Evolutionary conservation across 2,113 vertebrate species (phyloP), one percentile per base, ranked within the genome.

Genomic region (Paracanthobrama guichenoti): DNA sequence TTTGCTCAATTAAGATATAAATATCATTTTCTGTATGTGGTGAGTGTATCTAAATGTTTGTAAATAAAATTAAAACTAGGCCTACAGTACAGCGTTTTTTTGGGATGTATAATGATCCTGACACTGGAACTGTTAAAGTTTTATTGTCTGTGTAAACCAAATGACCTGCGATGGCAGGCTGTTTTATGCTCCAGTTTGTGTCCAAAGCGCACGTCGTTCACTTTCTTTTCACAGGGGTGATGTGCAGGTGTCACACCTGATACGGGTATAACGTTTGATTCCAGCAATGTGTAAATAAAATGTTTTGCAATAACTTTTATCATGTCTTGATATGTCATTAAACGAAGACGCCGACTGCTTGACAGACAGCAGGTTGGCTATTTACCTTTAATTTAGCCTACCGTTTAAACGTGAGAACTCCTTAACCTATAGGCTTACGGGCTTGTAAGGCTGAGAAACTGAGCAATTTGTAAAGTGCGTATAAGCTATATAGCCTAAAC

Each of bases 241-340:
- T 67, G 66, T 67, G 72, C 74, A 87, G 88, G 83, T 89, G 86
- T 85, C 86, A 80, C 73, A 82, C 72, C 42, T 86, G 67, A 88
- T 84, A 87, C 88, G 87, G 89, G 89, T 91, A 90, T 53, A 87
- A 89, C 86, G 87, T 89, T 90, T 90, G 73, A 86, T 92, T 90
- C 83, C 88, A 90, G 86, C 82, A 88, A 88, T 88, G 76, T 94
- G 94, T 94, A 94, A 94, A 95, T 95, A 95, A 95, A 94, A 87
- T 67, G 81, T 85, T 90, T 91, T 85, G 84, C 90, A 91, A 92
- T 83, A 90, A 84, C 57, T 83, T 86, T 81, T 39, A 72, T 75
- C 75, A 82, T 46, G 88, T 73, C 57, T 48, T 72, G 44, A 88
- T 72, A 62, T 88, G 81, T 69, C 57, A 44, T 81, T 48, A 20